Base-by-base conservation (phyloP, 1,140 invertebrate species). In the Apolygus lucorum region DNA sequence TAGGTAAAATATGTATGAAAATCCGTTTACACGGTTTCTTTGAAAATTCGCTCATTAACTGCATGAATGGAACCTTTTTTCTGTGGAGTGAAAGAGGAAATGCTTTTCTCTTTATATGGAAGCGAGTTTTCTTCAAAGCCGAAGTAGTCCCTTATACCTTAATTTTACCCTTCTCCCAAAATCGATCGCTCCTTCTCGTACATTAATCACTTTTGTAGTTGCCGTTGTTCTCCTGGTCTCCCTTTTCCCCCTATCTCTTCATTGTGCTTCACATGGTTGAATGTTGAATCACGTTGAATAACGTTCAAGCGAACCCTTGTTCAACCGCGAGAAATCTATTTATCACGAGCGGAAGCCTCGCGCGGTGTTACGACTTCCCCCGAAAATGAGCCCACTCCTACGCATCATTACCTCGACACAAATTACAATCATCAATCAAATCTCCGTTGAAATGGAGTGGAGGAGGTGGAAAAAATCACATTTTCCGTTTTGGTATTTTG, bases 371-470 rank as follows among this genome's bases (percentile, higher is more conserved):
- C 34, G 34, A 42, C 34, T 59, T 59, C 11, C 54, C 54, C 22
- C 54, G 22, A 59, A 59, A 59, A 59, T 59, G 22, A 14, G 54
- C 54, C 13, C 22, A 59, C 54, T 59, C 54, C 54, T 11, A 59
- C 54, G 54, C 13, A 59, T 59, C 54, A 59, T 59, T 59, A 59
- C 13, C 54, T 59, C 22, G 13, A 59, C 22, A 59, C 22, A 59
- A 59, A 59, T 59, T 24, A 59, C 4, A 42, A 42, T 4, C 54
- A 59, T 59, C 54, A 24, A 59, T 59, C 54, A 59, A 59, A 59
- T 59, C 54, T 17, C 4, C 4, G 22, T 24, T 13, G 22, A 59
- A 59, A n/a, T n/a, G n/a, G n/a, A n/a, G n/a, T n/a, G n/a, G n/a
- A n/a, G n/a, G n/a, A n/a, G n/a, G n/a, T n/a, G n/a, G n/a, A n/a